phyloP scores from a whole-genome alignment of 2,113 vertebrate genomes.

The Rhea americana region DNA sequence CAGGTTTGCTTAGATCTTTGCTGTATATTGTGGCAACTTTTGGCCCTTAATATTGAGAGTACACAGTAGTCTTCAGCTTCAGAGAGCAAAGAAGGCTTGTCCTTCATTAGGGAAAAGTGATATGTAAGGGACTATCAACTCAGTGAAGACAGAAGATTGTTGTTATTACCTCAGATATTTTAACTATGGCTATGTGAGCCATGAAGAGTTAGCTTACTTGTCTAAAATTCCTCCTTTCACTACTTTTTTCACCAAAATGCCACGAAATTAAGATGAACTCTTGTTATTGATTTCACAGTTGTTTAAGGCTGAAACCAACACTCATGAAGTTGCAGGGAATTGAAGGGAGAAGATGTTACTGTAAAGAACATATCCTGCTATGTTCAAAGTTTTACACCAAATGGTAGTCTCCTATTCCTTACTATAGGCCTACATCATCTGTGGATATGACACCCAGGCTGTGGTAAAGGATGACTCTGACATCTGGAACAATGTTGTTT shows the following conservation, averaged over 20 bases:
- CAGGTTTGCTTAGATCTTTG: background rate
- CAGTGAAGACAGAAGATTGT: background rate
- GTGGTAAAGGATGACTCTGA: background rate
- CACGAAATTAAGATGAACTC: background rate
- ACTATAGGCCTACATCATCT: background rate
- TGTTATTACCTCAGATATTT: background rate
- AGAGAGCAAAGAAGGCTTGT: background rate
- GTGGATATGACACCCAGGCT: accelerated
- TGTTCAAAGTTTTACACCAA: background rate
- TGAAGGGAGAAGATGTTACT: background rate
- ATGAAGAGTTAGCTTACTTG: background rate
- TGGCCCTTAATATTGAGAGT: background rate
- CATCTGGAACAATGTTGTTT: background rate
- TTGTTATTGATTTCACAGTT: background rate
- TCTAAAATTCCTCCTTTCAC: background rate
- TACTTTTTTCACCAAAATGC: background rate
- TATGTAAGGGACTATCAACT: accelerated
- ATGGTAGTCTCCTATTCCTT: background rate
- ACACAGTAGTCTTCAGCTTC: background rate
- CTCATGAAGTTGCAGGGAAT: background rate
- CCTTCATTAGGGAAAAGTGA: background rate
- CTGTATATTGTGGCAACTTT: background rate
- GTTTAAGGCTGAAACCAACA: background rate
- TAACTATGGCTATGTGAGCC: no score
- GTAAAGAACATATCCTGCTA: background rate